Conservation (phyloP, 1,140 invertebrate genomes). For the Ridgeia piscesae region DNA sequence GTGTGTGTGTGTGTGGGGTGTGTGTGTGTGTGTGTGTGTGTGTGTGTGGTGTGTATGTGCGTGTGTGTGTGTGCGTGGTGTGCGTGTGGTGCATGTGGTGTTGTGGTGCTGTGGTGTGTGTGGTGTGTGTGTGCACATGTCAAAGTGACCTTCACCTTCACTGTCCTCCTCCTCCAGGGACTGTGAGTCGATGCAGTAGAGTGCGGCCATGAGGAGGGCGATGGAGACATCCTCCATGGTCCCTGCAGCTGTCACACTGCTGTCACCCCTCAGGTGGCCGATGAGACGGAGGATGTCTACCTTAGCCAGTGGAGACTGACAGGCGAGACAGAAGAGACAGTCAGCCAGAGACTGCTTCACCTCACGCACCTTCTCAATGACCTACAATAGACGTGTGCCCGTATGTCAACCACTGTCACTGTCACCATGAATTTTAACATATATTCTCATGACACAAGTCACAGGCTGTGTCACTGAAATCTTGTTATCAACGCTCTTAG, state of each 20-base stretch:
- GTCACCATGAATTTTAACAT: too few species aligned
- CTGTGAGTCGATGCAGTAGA: conserved; percentile 83
- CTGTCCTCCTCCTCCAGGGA: conserved; percentile 65
- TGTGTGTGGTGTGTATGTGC: too few species aligned
- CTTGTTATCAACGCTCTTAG: too few species aligned
- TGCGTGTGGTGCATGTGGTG: too few species aligned
- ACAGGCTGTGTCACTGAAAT: too few species aligned
- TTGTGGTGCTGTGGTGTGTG: conserved; percentile 64
- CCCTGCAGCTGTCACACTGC: conserved; percentile 49
- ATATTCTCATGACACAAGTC: too few species aligned
- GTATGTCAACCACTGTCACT: too few species aligned
- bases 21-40: not conserved
- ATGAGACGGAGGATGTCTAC: conserved; percentile 61
- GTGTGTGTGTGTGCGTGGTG: too few species aligned
- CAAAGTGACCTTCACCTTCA: conserved; percentile 35
- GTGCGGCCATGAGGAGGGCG: conserved; percentile 76
- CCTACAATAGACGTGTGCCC: too few species aligned
- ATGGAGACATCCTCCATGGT: conserved; percentile 75
- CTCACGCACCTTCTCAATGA: conserved; percentile 76
- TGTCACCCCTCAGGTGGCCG: conserved; percentile 54
- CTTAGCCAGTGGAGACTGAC: conserved; percentile 74
- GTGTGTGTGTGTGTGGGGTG: not conserved
- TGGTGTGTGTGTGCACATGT: conserved; percentile 47
- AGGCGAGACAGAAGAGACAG: conserved; percentile 82
- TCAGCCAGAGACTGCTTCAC: conserved; percentile 80